Evolutionary conservation across 2,113 vertebrate genomes (phyloP).

Genomic region (Rhegmatorhina hoffmannsi): DNA sequence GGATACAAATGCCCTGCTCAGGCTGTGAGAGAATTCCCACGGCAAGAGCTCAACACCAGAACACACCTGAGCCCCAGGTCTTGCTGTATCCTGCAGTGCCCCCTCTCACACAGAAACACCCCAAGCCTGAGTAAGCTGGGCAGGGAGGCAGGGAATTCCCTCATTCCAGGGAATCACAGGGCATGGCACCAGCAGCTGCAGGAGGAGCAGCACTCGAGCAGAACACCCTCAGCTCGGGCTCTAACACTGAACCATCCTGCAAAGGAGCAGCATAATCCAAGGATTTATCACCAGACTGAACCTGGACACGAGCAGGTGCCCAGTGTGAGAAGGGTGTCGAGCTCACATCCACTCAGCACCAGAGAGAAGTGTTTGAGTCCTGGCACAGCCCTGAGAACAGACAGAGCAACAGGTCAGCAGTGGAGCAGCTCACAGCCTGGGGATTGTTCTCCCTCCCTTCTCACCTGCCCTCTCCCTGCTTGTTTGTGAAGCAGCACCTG

Average conservation of each 20-base stretch:
- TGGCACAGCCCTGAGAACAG: not conserved
- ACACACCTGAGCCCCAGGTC: accelerated
- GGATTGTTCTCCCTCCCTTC: not conserved
- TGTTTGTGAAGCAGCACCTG: not conserved
- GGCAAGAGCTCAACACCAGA: not conserved
- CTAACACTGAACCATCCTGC: not conserved
- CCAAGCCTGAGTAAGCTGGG: accelerated
- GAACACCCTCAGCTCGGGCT: not conserved
- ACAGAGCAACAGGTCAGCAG: not conserved
- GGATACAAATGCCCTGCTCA: not conserved
- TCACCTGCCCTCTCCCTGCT: not conserved
- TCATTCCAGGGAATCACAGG: not conserved
- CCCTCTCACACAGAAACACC: not conserved
- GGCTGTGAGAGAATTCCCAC: not conserved
- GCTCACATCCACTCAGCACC: accelerated
- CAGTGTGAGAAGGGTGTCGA: not conserved
- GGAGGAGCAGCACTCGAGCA: accelerated
- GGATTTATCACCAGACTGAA: not conserved
- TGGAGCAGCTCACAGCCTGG: not conserved
- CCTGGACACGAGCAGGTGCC: not conserved
- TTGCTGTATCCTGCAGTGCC: not conserved
- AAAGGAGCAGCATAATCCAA: not conserved
- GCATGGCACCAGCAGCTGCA: not conserved
- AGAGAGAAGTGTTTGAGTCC: not conserved
- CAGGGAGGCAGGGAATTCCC: not conserved